Percentiles rank a stretch among this genome's conserved stretches.
Evolutionary conservation across 2,797 vertebrate genomes (phyloP).

Genomic region (Dendrocincla fuliginosa): DNA sequence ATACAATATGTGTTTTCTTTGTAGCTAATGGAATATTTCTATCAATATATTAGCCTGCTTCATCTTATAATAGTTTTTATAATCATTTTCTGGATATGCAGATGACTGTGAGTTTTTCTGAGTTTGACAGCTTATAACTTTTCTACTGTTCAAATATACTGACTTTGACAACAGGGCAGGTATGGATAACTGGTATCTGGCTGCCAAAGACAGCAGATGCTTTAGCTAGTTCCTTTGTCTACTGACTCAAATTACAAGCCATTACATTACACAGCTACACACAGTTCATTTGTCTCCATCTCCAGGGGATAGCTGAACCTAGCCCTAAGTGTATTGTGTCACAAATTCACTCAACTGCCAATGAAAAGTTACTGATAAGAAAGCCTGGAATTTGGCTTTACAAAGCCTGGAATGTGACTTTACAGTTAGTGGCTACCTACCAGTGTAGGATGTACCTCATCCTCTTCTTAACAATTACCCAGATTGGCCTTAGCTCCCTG

Average conservation of each 20-base stretch:
- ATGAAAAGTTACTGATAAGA: not conserved
- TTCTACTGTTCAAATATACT: not conserved
- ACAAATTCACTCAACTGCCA: not conserved
- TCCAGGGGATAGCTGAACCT: not conserved
- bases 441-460: not conserved
- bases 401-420: not conserved
- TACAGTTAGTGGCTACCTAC: not conserved
- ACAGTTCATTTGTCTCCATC: not conserved
- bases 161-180: not conserved
- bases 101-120: not conserved
- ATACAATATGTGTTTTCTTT: not conserved
- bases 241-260: not conserved
- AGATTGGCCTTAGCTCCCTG: not conserved
- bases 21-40: not conserved
- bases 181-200: rapidly evolving
- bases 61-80: not conserved
- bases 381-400: not conserved
- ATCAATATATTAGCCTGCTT: not conserved
- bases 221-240: not conserved
- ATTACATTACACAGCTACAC: not conserved
- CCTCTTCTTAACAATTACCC: not conserved
- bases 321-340: not conserved
- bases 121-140: not conserved
- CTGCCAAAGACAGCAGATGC: not conserved
- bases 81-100: not conserved